Conservation (phyloP, 2,888 invertebrate species). For the Omphaloscelis lunosa region DNA sequence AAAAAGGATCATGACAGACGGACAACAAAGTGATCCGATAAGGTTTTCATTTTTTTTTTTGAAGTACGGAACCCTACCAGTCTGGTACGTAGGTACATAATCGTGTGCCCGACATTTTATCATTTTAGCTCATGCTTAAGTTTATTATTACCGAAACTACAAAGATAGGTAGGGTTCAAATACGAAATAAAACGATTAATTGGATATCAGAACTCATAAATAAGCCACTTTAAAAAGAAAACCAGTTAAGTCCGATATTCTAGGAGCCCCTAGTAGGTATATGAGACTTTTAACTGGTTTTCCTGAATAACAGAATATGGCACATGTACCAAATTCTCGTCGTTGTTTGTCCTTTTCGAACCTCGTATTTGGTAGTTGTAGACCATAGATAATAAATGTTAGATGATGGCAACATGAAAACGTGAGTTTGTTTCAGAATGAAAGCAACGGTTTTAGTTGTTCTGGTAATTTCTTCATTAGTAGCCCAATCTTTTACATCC, state of each 20-base stretch:
- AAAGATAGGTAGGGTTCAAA: slow-evolving; percentile 19
- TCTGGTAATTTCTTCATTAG: background rate
- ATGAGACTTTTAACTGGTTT: background rate
- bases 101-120: background rate
- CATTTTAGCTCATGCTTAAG: slow-evolving; percentile 6
- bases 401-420: background rate
- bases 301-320: background rate
- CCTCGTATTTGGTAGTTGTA: background rate
- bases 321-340: background rate
- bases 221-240: slow-evolving; percentile 25
- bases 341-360: background rate
- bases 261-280: too few relatives aligned
- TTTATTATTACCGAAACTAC: slow-evolving; percentile 30
- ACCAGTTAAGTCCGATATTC: slow-evolving; percentile 11
- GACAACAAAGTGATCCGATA: background rate
- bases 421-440: background rate
- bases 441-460: background rate
- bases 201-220: slow-evolving; percentile 24
- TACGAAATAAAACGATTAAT: slow-evolving; percentile 10
- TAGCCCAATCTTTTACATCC: background rate
- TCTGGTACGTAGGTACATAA: background rate
- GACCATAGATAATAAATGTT: too few relatives aligned
- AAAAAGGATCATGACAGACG: background rate
- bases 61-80: slow-evolving; percentile 6
- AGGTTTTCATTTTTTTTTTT: background rate